Percentiles rank a stretch among this genome's conserved stretches.
Evolutionary conservation across 2,113 vertebrate species (phyloP).

Genomic region (Notiomystis cincta): DNA sequence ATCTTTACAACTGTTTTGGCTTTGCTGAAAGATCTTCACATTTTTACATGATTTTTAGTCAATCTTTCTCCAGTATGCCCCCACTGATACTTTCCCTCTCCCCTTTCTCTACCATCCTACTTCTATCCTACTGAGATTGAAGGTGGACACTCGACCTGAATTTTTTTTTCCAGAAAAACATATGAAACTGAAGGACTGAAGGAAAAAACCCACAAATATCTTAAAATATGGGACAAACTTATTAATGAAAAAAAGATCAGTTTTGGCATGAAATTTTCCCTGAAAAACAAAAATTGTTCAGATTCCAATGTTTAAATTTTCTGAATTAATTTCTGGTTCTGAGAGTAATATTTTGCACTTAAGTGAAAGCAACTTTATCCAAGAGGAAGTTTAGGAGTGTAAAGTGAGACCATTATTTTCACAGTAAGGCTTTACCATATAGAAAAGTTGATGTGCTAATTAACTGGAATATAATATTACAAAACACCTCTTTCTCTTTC

Average conservation of each 20-base stretch:
- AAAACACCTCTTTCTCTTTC: neutral
- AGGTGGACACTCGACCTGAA: neutral
- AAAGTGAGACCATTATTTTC: neutral
- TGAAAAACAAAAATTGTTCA: neutral
- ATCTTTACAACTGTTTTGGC: neutral
- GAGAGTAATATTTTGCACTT: neutral
- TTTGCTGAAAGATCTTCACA: neutral
- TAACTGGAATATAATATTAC: neutral
- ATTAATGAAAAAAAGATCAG: neutral
- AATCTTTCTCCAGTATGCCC: neutral
- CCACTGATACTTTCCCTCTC: neutral
- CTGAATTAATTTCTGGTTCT: neutral
- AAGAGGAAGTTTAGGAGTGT: neutral
- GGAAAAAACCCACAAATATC: rapidly evolving
- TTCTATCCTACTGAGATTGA: neutral
- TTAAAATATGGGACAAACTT: neutral
- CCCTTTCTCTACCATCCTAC: neutral
- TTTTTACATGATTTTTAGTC: neutral
- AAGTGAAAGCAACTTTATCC: neutral
- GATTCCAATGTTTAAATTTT: neutral
- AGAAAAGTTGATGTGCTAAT: neutral
- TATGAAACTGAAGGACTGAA: neutral
- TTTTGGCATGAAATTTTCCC: neutral
- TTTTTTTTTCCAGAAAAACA: neutral
- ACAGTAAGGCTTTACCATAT: neutral